phyloP scores from a whole-genome alignment of 2,888 invertebrate species.

The Agriopis leucophaearia region DNA sequence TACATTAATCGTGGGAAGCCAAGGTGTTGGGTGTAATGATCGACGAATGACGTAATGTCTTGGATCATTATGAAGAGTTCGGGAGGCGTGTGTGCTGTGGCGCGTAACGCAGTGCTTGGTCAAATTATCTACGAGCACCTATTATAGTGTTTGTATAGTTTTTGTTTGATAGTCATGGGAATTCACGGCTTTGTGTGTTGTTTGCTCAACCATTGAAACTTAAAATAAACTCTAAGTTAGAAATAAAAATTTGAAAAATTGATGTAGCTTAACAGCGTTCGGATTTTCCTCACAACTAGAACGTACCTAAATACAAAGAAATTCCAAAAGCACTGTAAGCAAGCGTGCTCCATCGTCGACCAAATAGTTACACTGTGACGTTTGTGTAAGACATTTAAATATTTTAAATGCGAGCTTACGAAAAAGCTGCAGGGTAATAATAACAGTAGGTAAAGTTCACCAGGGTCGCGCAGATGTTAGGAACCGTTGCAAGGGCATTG shows the following conservation, averaged over 20 bases:
- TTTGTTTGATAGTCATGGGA: slow-evolving; percentile 72
- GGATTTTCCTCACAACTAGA: not conserved
- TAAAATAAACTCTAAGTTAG: slow-evolving; percentile 28
- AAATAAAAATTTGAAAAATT: not conserved
- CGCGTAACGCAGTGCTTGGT: slow-evolving; percentile 71
- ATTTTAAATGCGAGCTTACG: not conserved
- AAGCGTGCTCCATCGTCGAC: slow-evolving; percentile 27
- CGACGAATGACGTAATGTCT: slow-evolving; percentile 77
- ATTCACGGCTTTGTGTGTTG: slow-evolving; percentile 58
- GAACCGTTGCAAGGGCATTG: slow-evolving; percentile 83
- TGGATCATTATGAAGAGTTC: slow-evolving; percentile 72
- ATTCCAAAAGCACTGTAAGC: slow-evolving; percentile 19
- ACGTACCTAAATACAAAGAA: slow-evolving; percentile 22
- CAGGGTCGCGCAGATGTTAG: slow-evolving; percentile 77
- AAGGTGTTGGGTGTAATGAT: slow-evolving; percentile 72
- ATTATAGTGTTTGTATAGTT: slow-evolving; percentile 58
- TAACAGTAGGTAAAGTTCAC: slow-evolving; percentile 53
- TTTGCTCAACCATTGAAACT: slow-evolving; percentile 50
- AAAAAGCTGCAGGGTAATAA: slow-evolving; percentile 53
- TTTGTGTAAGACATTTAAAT: not conserved
- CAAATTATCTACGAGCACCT: slow-evolving; percentile 57
- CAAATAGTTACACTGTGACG: slow-evolving; percentile 13
- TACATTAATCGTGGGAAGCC: slow-evolving; percentile 75
- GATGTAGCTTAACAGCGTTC: slow-evolving; percentile 1
- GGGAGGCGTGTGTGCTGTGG: slow-evolving; percentile 65